These are phyloP conservation scores for Amphiura filiformis DNA, from an alignment of 35 echinoderm and acorn worm species.

Conservation along the genomic window DNA sequence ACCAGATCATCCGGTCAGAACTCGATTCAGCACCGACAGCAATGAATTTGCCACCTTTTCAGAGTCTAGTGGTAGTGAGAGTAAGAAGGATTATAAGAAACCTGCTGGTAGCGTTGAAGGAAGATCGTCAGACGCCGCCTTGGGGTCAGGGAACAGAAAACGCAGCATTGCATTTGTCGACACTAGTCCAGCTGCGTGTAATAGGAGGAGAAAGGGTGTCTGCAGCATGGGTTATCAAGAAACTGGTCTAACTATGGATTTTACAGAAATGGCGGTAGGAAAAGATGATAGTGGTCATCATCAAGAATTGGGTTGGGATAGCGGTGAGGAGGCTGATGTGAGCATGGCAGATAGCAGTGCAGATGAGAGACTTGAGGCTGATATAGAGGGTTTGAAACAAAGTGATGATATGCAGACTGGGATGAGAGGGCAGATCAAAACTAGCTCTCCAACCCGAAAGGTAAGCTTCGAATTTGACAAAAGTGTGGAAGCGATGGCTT, in stretches of 20 bases:
- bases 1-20: neutral
- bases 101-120: neutral
- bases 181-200: conserved; percentile 1
- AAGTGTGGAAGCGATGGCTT: neutral
- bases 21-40: conserved; percentile 30
- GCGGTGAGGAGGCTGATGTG: neutral
- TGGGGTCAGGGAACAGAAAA: neutral
- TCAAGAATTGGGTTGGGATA: neutral
- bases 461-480: conserved; percentile 46
- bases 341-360: conserved; percentile 5
- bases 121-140: neutral
- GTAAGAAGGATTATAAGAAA: neutral
- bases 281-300: neutral
- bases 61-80: neutral
- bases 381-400: neutral
- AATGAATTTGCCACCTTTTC: conserved; percentile 9
- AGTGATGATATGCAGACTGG: neutral
- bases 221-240: neutral
- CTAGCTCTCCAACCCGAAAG: neutral
- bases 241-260: conserved; percentile 31
- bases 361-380: neutral
- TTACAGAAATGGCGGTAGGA: neutral
- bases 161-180: conserved; percentile 2
- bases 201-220: neutral
- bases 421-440: neutral